Evolutionary conservation across 2,888 invertebrate genomes (phyloP), one percentile per base, ranked within the genome.

Genomic region (Thecocarcelia acutangulata): DNA sequence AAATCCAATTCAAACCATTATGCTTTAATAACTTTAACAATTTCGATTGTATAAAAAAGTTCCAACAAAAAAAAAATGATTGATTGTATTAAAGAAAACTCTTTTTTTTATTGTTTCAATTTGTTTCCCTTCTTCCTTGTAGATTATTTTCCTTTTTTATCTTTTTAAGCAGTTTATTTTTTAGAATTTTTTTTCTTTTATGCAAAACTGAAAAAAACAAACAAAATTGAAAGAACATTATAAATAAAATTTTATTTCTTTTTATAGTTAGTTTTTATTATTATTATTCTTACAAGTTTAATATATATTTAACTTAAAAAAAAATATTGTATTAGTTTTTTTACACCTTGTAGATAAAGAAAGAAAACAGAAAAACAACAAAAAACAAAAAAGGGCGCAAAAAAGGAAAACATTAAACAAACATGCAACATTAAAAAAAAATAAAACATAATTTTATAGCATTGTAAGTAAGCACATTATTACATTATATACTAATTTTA

Each of bases 301-400:
- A 54, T 15, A 66, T 48, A 61, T 52, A 63, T 63, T 68, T 69
- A 68, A 68, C 61, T 77, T 76, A 76, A 73, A 66, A 64, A 28
- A 73, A 66, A 69, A 77, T 44, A 72, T 74, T 64, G 74, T 74
- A 58, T 70, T 82, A 77, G 82, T 66, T 82, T 78, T 33, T 80
- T 82, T 82, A 78, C 77, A 78, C 69, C 64, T 76, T 84, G 82
- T 83, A 83, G 80, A 84, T 84, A 84, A 79, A 78, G 56, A 80
- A 64, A 2, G 61, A 61, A 72, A 63, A 64, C 28, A 61, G 17
- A 61, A 58, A 74, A 56, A 9, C 33, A 79, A 61, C 33, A 82
- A 61, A 66, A 73, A 11, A 21, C 11, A 33, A 33, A 33, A 33
- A 33, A 33, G 33, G 3, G 33, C 13, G 11, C 44, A 63, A 46